Evolutionary conservation across 2,797 vertebrate genomes (phyloP), one percentile per base, ranked within the genome.

Genomic region (Parotocinclus haroldoi): DNA sequence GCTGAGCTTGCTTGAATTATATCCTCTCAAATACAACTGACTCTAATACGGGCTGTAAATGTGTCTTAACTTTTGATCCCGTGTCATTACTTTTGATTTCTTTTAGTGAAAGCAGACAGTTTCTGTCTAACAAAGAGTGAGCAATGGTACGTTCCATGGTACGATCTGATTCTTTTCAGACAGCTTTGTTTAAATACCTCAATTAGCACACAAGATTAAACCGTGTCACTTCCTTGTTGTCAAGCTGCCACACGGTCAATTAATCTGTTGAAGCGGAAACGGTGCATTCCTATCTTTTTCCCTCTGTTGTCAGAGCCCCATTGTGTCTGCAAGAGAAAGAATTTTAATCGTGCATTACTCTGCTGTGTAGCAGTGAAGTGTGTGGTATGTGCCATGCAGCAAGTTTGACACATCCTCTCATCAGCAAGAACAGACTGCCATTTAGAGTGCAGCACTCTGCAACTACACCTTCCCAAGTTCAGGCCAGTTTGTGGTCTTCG

Each of bases 301-400:
- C 7, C 7, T 44, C 13, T 13, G 17, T 58, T 16, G 63, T 74
- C 39, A 58, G 42, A 66, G 7, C 68, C 53, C 36, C 54, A 54
- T 58, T 71, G 48, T 63, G 62, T 53, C 11, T 50, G 39, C 40
- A 53, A 37, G 16, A 61, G 38, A 58, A 19, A 56, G 61, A 64
- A 50, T 36, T 74, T 71, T 74, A 46, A 63, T 60, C 40, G 54
- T 39, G 12, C 42, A 14, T 45, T 70, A 13, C 44, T 17, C 19
- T 17, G 36, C 13, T 54, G 49, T 54, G 53, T 52, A 38, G 3
- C 17, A 49, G 38, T 42, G 52, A 36, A 18, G 3, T 58, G 27
- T 58, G 48, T 14, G 18, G 39, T 37, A 58, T 16, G 11, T 37
- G 13, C 45, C 63, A 16, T 17, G 40, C 12, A 16, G 36, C 36